Percentiles rank a stretch among this genome's conserved stretches.
These are phyloP conservation scores for Parus major DNA, from an alignment of 2,113 vertebrate genomes.

Conservation along the genomic window DNA sequence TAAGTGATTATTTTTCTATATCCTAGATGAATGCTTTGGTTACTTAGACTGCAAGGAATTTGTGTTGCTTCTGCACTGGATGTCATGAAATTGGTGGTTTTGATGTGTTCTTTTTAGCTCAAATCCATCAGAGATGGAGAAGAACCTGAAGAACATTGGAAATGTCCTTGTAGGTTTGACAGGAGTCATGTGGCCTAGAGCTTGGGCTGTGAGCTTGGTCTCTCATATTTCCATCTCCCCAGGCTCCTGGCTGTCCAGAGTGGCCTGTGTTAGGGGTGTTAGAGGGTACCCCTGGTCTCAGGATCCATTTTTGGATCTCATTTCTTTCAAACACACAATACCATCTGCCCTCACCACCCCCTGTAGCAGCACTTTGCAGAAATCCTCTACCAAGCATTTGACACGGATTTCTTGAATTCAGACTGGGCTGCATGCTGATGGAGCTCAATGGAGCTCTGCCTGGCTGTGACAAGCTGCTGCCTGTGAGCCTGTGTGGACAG, in stretches of 20 bases:
- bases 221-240: not conserved
- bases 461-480: fast-evolving
- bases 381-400: not conserved
- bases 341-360: not conserved
- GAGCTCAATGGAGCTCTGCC: not conserved
- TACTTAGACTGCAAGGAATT: not conserved
- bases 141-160: not conserved
- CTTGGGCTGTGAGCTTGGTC: not conserved
- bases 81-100: not conserved
- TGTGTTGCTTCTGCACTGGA: not conserved
- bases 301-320: not conserved
- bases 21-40: not conserved
- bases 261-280: not conserved
- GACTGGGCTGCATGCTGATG: fast-evolving
- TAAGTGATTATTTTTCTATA: not conserved
- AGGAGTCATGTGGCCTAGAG: not conserved
- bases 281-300: not conserved
- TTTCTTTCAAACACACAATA: not conserved
- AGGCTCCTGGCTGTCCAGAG: not conserved
- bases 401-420: not conserved
- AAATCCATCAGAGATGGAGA: not conserved
- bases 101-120: not conserved
- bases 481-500: not conserved
- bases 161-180: not conserved
- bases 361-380: not conserved